phyloP scores from a whole-genome alignment of 2,113 vertebrate genomes.

The Lethenteron camtschaticum region DNA sequence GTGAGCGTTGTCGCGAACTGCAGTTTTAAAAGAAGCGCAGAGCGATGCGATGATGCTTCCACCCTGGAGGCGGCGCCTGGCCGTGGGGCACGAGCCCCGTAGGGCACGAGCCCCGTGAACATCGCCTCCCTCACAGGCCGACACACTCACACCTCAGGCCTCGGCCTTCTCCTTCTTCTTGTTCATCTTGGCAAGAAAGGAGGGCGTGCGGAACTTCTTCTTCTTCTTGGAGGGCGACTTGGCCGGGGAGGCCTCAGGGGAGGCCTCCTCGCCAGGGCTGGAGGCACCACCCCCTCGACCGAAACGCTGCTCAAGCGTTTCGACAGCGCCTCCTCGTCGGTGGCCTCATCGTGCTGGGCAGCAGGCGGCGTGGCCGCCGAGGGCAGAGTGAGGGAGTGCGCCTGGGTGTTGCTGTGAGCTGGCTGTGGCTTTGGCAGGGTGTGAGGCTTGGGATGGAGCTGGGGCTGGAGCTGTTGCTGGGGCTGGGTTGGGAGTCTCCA shows the following conservation, averaged over 20 bases:
- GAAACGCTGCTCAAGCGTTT: not conserved
- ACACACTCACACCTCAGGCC: not conserved
- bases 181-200: constrained; percentile 97
- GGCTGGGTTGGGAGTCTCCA: not conserved
- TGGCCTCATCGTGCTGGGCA: not conserved
- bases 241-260: constrained; percentile 57
- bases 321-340: not conserved
- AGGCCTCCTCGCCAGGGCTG: too few species aligned
- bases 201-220: constrained; percentile 98
- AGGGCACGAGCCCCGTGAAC: too few species aligned
- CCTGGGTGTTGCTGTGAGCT: too few species aligned
- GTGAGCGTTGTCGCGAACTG: too few species aligned
- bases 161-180: constrained; percentile 32
- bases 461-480: not conserved
- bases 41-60: too few species aligned
- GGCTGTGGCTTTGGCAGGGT: too few species aligned
- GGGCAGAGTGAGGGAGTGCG: too few species aligned
- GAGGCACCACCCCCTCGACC: not conserved
- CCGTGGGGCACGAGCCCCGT: too few species aligned
- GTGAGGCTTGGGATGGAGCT: not conserved
- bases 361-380: not conserved
- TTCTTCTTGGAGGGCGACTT: constrained; percentile 99
- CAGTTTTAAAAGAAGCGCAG: too few species aligned
- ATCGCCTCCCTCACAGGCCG: too few species aligned
- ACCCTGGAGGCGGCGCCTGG: too few species aligned